Evolutionary conservation across 2,888 invertebrate species (phyloP).

Genomic region (Erebia aethiops): DNA sequence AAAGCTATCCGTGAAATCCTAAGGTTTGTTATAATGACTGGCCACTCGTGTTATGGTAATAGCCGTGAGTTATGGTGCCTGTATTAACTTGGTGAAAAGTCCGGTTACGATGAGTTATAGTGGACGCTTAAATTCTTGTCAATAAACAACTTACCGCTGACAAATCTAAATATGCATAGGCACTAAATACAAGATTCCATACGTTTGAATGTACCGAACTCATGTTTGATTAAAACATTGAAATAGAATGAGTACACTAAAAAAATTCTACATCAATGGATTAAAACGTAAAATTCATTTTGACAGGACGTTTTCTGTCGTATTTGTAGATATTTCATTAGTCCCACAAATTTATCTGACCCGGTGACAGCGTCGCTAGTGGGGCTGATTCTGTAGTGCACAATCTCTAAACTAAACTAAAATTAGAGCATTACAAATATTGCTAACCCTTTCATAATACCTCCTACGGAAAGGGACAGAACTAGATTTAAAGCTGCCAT

Average conservation of each 20-base stretch:
- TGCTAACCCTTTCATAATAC: no score
- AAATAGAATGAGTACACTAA: no score
- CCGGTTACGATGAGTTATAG: constrained; percentile 22
- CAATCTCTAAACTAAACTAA: no score
- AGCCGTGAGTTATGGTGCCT: constrained; percentile 42
- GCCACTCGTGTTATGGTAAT: constrained; percentile 44
- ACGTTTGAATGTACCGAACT: constrained; percentile 4
- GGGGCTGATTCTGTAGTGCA: no score
- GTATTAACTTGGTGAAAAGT: constrained; percentile 25
- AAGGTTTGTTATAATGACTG: constrained; percentile 41
- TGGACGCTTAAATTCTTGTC: constrained; percentile 27
- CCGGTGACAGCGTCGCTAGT: no score
- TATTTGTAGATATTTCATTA: no score
- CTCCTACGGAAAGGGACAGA: no score
- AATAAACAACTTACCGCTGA: constrained; percentile 26
- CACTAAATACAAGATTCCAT: not conserved
- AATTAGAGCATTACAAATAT: no score
- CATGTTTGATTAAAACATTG: constrained; percentile 16
- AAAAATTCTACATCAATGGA: no score
- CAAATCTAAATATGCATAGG: constrained; percentile 10
- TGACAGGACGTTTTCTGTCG: not conserved
- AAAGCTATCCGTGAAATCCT: constrained; percentile 42
- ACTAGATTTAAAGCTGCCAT: no score
- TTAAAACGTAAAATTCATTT: constrained; percentile 14
- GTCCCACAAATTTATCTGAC: no score